These are phyloP conservation scores for Epistrophe eligans DNA, from an alignment of 2,888 invertebrate species.

Conservation along the genomic window DNA sequence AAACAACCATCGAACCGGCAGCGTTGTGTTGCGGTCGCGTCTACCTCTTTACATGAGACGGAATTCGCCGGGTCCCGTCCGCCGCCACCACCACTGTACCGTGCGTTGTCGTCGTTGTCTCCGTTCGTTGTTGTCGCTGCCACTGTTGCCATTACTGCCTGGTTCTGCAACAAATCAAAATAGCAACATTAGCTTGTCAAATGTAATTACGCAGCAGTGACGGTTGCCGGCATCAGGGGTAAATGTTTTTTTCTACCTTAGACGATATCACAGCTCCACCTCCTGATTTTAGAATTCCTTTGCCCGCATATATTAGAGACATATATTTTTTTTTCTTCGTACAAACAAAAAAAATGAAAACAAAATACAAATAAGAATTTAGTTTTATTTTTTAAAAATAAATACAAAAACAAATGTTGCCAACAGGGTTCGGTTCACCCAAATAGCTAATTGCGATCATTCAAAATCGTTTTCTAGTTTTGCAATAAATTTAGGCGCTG, in stretches of 20 bases:
- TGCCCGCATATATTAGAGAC: constrained; percentile 35
- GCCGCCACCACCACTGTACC: not conserved
- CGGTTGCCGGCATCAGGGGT: not conserved
- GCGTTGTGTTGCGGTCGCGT: constrained; percentile 38
- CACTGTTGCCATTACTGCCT: constrained; percentile 44
- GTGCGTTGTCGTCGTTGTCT: too few relatives aligned
- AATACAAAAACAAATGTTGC: constrained; percentile 32
- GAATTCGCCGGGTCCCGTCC: constrained; percentile 32
- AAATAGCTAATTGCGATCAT: constrained; percentile 70
- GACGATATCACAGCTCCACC: constrained; percentile 19
- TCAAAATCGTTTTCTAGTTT: constrained; percentile 65
- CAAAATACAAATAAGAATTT: not conserved
- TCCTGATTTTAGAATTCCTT: constrained; percentile 59
- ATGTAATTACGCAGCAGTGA: constrained; percentile 68
- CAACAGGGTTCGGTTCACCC: constrained; percentile 49
- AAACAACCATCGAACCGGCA: constrained; percentile 32
- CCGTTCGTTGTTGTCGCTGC: not conserved
- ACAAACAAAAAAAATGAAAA: not conserved
- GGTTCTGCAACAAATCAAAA: constrained; percentile 72
- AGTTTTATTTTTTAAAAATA: constrained; percentile 19
- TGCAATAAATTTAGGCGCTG: constrained; percentile 72
- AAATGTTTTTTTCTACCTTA: not conserved
- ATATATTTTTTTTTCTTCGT: not conserved
- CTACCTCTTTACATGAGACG: not conserved
- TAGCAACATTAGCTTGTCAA: constrained; percentile 73